Evolutionary conservation across 2,888 invertebrate species (phyloP).

Genomic region (Hydrotaea cyrtoneurina): DNA sequence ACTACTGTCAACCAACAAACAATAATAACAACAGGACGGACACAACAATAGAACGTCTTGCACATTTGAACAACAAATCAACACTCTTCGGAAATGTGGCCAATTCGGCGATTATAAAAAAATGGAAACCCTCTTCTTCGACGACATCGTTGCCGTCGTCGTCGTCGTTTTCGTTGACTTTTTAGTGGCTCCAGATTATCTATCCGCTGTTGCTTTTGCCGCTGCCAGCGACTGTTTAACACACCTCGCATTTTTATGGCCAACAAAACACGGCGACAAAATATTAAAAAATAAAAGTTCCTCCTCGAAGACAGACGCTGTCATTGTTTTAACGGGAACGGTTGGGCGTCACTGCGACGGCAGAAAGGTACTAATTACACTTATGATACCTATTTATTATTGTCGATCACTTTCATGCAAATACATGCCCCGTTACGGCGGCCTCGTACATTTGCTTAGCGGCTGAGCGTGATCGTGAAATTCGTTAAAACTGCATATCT

Average conservation of each 20-base stretch:
- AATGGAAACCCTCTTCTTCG: slow-evolving; percentile 66
- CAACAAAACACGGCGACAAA: neutral
- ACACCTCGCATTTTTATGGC: slow-evolving; percentile 40
- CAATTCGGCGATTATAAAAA: slow-evolving; percentile 35
- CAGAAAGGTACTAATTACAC: slow-evolving; percentile 21
- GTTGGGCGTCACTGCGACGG: neutral
- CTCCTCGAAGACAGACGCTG: slow-evolving; percentile 4
- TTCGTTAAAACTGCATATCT: neutral
- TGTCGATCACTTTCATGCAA: slow-evolving; percentile 10
- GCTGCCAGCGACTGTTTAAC: slow-evolving; percentile 15
- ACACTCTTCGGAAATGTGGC: slow-evolving; percentile 70
- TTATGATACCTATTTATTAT: neutral
- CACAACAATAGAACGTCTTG: slow-evolving; percentile 70
- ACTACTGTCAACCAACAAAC: neutral
- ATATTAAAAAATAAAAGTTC: neutral
- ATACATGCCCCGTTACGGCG: slow-evolving; percentile 3
- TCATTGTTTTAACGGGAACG: neutral
- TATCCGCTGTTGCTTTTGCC: neutral
- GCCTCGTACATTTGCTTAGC: neutral
- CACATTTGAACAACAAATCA: slow-evolving; percentile 73
- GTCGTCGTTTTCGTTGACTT: neutral
- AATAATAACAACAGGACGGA: too few species aligned
- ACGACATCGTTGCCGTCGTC: too few species aligned
- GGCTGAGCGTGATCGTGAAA: slow-evolving; percentile 7
- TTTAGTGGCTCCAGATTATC: slow-evolving; percentile 51